Conservation (phyloP, 2,797 vertebrate genomes). For the Tenualosa thibaudeaui region DNA sequence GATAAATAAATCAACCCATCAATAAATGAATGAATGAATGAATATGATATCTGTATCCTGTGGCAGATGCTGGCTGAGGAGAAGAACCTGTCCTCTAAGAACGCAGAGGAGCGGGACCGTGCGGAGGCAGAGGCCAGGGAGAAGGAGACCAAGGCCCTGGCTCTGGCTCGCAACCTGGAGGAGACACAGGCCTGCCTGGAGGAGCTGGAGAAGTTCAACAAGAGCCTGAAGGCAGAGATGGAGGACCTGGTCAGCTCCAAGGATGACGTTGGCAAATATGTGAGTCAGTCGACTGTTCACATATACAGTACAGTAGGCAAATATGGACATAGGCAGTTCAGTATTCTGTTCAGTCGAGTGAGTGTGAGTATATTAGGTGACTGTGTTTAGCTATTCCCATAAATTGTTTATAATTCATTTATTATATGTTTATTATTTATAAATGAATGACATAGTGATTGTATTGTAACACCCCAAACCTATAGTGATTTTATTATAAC, state of each 20-base stretch:
- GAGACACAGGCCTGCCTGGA: conserved; percentile 78
- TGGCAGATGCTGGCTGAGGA: conserved; percentile 80
- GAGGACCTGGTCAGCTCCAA: conserved; percentile 85
- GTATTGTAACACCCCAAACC: neutral
- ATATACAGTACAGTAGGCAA: neutral
- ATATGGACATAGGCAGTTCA: neutral
- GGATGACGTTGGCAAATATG: conserved; percentile 83
- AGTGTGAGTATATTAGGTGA: neutral
- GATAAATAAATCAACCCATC: no score
- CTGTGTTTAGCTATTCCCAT: neutral
- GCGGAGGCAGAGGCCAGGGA: conserved; percentile 82
- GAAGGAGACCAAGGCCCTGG: conserved; percentile 81
- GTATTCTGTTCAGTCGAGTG: neutral
- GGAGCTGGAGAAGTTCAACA: conserved; percentile 80
- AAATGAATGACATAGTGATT: neutral
- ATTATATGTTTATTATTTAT: neutral
- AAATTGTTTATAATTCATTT: neutral
- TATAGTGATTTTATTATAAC: no score
- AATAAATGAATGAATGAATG: no score
- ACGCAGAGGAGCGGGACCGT: conserved; percentile 79
- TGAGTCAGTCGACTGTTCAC: conserved; percentile 59
- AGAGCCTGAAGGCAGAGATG: conserved; percentile 80
- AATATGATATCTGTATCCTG: neutral
- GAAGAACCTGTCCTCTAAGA: conserved; percentile 81
- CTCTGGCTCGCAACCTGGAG: conserved; percentile 77